Percentiles rank a stretch among this genome's conserved stretches.
These are phyloP conservation scores for Synanthedon myopaeformis DNA, from an alignment of 2,888 invertebrate genomes.

Conservation along the genomic window DNA sequence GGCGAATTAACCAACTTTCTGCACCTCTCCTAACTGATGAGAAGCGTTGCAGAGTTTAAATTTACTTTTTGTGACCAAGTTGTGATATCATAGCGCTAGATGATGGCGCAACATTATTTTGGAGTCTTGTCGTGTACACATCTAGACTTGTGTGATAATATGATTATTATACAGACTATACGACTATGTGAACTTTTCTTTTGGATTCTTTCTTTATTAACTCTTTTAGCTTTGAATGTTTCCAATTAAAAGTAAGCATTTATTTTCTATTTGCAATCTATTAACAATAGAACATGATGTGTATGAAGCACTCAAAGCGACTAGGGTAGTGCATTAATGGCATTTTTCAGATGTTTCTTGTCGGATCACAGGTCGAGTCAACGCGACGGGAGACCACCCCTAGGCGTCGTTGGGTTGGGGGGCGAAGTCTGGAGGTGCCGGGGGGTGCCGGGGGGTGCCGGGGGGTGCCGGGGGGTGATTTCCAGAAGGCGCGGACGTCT, in stretches of 20 bases:
- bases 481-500: conserved; percentile 55
- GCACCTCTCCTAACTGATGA: neutral
- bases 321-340: conserved; percentile 61
- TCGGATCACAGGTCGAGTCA: conserved; percentile 53
- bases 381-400: conserved; percentile 12
- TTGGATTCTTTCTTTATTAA: too few species aligned
- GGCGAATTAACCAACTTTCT: conserved; percentile 2
- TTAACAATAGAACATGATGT: neutral
- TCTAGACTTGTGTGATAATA: too few species aligned
- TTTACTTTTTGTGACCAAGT: neutral
- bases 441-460: conserved; percentile 4
- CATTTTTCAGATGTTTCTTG: conserved; percentile 66
- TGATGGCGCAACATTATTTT: too few species aligned
- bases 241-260: too few species aligned
- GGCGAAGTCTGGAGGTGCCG: conserved; percentile 8
- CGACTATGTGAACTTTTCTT: too few species aligned
- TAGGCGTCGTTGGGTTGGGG: conserved; percentile 14
- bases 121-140: too few species aligned
- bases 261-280: too few species aligned
- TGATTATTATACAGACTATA: too few species aligned
- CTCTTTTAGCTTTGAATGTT: too few species aligned
- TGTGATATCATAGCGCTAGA: neutral
- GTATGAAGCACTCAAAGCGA: conserved; percentile 18
- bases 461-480: conserved; percentile 4
- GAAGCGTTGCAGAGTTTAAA: neutral